Conservation (phyloP, 1,140 invertebrate species). For the Papilio machaon region DNA sequence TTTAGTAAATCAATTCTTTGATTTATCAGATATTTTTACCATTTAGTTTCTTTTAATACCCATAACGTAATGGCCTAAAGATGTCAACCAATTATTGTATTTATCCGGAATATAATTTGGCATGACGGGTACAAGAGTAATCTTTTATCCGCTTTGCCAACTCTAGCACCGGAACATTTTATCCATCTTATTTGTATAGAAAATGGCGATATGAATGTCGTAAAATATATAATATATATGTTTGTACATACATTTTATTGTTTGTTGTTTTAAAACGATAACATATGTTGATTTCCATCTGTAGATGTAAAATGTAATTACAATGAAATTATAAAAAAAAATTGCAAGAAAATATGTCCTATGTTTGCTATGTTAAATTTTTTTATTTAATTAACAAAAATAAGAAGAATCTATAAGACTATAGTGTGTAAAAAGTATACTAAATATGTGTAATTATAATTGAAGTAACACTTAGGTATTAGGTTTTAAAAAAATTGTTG, state of each 20-base stretch:
- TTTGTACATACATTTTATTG: neutral
- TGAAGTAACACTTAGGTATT: slow-evolving; percentile 54
- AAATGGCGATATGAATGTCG: neutral
- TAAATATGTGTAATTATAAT: slow-evolving; percentile 63
- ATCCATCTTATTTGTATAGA: neutral
- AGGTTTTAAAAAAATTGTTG: slow-evolving; percentile 56
- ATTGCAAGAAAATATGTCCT: slow-evolving; percentile 11
- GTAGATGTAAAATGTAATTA: neutral
- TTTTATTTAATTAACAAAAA: slow-evolving; percentile 38
- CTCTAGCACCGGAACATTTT: neutral
- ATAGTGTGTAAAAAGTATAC: slow-evolving; percentile 72
- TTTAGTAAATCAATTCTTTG: neutral
- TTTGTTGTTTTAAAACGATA: neutral
- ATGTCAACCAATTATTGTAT: neutral
- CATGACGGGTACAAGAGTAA: neutral
- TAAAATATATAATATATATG: no score
- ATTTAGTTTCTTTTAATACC: neutral
- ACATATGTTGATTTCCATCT: neutral
- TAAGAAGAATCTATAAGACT: slow-evolving; percentile 69
- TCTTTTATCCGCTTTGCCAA: neutral
- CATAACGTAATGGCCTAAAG: neutral
- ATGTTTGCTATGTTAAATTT: slow-evolving; percentile 33
- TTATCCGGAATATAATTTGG: neutral
- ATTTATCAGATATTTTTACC: neutral
- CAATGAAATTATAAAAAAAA: neutral